These are phyloP conservation scores for Pterois miles DNA, from an alignment of 2,797 vertebrate species.

Conservation along the genomic window DNA sequence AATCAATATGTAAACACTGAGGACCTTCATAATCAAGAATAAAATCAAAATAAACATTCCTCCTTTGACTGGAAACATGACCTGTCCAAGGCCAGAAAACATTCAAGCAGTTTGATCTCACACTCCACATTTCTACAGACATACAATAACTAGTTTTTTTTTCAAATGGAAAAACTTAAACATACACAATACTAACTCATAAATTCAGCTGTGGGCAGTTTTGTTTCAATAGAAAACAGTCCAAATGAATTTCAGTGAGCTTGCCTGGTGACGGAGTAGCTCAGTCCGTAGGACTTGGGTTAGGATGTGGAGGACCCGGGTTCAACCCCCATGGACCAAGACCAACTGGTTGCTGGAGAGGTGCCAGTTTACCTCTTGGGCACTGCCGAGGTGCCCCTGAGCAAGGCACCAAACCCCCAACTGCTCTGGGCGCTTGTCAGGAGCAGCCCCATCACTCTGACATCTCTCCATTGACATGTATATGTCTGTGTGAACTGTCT, in stretches of 20 bases:
- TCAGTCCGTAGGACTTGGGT: too few relatives aligned
- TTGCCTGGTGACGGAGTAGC: background rate
- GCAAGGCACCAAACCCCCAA: too few relatives aligned
- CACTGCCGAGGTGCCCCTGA: too few relatives aligned
- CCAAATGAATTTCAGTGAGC: conserved; percentile 18
- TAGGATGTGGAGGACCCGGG: too few relatives aligned
- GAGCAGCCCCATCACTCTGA: too few relatives aligned
- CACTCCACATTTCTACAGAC: background rate
- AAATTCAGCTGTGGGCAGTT: background rate
- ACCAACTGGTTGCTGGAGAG: too few relatives aligned
- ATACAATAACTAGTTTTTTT: background rate
- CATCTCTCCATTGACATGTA: too few relatives aligned
- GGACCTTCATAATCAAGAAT: background rate
- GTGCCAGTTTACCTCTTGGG: too few relatives aligned
- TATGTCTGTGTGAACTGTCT: too few relatives aligned
- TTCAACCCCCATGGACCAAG: too few relatives aligned
- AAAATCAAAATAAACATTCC: too few relatives aligned
- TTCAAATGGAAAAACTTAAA: background rate
- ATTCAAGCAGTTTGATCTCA: background rate
- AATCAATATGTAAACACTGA: background rate
- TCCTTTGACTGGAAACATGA: background rate
- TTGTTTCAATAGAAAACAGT: conserved; percentile 1
- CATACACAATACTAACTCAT: background rate
- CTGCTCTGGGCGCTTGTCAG: too few relatives aligned
- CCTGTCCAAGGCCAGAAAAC: background rate